Evolutionary conservation across 1,140 invertebrate genomes (phyloP).

Genomic region (Apis dorsata): DNA sequence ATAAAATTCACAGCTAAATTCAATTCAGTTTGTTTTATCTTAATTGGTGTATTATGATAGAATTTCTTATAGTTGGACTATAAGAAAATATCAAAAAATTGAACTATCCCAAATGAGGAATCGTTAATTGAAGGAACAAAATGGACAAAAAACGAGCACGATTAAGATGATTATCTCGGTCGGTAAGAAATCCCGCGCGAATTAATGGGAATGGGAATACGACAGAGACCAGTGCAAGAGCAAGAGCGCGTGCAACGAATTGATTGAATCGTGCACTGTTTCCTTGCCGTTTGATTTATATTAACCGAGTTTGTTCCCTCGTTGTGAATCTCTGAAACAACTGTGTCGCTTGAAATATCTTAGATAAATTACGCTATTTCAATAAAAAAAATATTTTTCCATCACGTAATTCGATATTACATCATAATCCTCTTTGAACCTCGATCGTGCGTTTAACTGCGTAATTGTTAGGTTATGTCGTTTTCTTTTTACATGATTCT

Average conservation of each 20-base stretch:
- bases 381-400: too few relatives aligned
- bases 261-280: background rate
- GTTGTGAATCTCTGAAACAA: too few relatives aligned
- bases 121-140: background rate
- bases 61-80: background rate
- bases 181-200: background rate
- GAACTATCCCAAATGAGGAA: background rate
- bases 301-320: background rate
- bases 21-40: too few relatives aligned
- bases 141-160: background rate
- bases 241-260: slow-evolving; percentile 7
- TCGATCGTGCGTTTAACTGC: too few relatives aligned
- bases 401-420: too few relatives aligned
- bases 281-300: background rate
- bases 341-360: too few relatives aligned
- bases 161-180: background rate
- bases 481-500: too few relatives aligned
- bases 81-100: too few relatives aligned
- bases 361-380: too few relatives aligned
- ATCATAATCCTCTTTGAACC: too few relatives aligned
- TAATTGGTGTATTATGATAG: background rate
- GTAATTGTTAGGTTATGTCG: too few relatives aligned
- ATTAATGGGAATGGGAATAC: background rate
- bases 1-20: too few relatives aligned
- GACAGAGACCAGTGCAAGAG: background rate